Percentiles rank a stretch among this genome's conserved stretches.
phyloP scores from a whole-genome alignment of 1,140 invertebrate species.

The Solen grandis region DNA sequence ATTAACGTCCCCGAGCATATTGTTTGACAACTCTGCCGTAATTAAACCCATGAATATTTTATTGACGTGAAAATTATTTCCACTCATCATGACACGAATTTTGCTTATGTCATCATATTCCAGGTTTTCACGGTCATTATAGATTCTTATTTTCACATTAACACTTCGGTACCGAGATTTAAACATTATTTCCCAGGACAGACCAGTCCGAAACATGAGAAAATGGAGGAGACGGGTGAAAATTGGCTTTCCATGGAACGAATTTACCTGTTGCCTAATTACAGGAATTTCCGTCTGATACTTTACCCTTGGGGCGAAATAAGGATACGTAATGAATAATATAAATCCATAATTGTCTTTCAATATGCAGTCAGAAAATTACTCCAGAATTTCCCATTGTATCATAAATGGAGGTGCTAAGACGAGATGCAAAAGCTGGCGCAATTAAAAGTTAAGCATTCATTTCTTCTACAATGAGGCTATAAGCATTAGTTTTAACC shows the following conservation, averaged over 20 bases:
- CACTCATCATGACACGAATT: no score
- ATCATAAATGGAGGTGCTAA: slow-evolving; percentile 25
- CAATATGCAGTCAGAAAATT: no score
- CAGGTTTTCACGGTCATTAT: slow-evolving; percentile 19
- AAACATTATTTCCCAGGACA: slow-evolving; percentile 34
- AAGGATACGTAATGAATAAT: slow-evolving; percentile 16
- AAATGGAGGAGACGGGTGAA: slow-evolving; percentile 6
- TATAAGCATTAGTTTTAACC: no score
- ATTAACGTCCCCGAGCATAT: no score
- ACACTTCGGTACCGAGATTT: background rate
- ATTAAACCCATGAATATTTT: no score
- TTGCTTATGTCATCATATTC: no score
- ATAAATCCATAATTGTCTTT: no score
- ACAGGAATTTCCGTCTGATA: background rate
- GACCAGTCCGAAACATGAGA: background rate
- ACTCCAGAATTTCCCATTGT: no score
- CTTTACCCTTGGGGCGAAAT: slow-evolving; percentile 7
- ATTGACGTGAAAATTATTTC: no score
- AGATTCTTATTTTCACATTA: slow-evolving; percentile 42
- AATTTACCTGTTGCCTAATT: no score
- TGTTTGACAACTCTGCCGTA: no score
- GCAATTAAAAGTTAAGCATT: slow-evolving; percentile 43
- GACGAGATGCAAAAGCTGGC: slow-evolving; percentile 9
- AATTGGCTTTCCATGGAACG: slow-evolving; percentile 5
- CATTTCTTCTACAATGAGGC: no score